Evolutionary conservation across 1,140 invertebrate genomes (phyloP).

Genomic region (Magallana ariakensis): DNA sequence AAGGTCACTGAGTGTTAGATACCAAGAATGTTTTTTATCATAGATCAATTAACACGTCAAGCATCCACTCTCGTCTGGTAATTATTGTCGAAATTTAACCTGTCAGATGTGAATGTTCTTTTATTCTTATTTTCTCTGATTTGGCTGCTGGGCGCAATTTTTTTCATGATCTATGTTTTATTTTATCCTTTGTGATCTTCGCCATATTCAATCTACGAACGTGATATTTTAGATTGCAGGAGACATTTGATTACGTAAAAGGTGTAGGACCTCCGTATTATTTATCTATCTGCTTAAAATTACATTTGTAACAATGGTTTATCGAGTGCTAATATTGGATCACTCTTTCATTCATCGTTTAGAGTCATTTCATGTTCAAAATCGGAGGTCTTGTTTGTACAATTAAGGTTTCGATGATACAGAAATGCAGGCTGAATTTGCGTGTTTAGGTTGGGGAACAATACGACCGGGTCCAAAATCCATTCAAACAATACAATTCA

Average conservation of each 20-base stretch:
- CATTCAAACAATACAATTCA: neutral
- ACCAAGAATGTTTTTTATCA: no score
- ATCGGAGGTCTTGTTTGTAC: neutral
- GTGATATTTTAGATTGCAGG: neutral
- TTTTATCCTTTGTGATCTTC: no score
- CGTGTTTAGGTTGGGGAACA: conserved; percentile 20
- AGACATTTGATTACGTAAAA: neutral
- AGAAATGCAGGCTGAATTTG: conserved; percentile 42
- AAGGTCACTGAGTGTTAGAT: no score
- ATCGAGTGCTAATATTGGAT: neutral
- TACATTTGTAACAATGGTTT: no score
- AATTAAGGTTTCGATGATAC: conserved; percentile 27
- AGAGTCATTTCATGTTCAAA: neutral
- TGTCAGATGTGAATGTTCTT: no score
- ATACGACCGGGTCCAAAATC: conserved; percentile 12
- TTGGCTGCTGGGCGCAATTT: no score
- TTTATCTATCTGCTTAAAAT: neutral
- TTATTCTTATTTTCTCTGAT: no score
- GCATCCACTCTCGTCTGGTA: no score
- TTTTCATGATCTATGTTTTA: no score
- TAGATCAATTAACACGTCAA: no score
- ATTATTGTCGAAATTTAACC: no score
- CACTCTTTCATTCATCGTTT: neutral
- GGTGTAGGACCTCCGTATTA: neutral
- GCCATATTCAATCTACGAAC: no score